A percentile compares a stretch with the other conserved stretches of the same genome.
Conservation (phyloP, 2,797 vertebrate species). For the Parauchenoglanis punctatus region DNA sequence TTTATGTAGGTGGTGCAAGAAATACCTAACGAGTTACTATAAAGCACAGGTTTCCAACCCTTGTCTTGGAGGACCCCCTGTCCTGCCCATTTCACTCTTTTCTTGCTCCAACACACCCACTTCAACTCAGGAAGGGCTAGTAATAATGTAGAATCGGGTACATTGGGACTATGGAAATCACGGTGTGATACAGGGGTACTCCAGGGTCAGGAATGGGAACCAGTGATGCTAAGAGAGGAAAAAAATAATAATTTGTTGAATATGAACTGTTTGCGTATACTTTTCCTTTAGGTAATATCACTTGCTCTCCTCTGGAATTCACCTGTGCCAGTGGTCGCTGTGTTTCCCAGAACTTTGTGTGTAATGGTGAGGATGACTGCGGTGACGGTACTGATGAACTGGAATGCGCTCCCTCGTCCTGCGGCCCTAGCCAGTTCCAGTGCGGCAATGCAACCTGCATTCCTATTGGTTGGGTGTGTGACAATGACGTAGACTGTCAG, state of each 20-base stretch:
- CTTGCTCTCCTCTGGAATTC: conserved; percentile 90
- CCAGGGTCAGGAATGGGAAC: not conserved
- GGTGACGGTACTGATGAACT: conserved; percentile 89
- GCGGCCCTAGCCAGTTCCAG: conserved; percentile 87
- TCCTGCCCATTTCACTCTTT: not conserved
- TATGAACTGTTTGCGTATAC: not conserved
- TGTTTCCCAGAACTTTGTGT: conserved; percentile 90
- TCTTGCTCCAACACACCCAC: not conserved
- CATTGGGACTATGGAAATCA: not conserved
- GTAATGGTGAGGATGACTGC: conserved; percentile 94
- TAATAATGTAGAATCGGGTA: not conserved
- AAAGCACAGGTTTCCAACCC: not conserved
- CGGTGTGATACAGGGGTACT: not conserved
- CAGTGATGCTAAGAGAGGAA: not conserved
- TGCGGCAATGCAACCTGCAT: conserved; percentile 91
- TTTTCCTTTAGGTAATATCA: conserved; percentile 83
- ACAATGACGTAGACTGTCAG: conserved; percentile 91
- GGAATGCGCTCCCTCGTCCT: conserved; percentile 86
- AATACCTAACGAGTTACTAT: not conserved
- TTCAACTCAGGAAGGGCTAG: not conserved
- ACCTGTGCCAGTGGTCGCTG: conserved; percentile 90
- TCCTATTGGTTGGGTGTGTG: conserved; percentile 92
- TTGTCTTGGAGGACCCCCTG: not conserved
- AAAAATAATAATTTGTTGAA: not conserved
- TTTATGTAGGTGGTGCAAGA: not conserved